A percentile compares a stretch with the other conserved stretches of the same genome.
Evolutionary conservation across 2,888 invertebrate species (phyloP).

Genomic region (Patella pellucida): DNA sequence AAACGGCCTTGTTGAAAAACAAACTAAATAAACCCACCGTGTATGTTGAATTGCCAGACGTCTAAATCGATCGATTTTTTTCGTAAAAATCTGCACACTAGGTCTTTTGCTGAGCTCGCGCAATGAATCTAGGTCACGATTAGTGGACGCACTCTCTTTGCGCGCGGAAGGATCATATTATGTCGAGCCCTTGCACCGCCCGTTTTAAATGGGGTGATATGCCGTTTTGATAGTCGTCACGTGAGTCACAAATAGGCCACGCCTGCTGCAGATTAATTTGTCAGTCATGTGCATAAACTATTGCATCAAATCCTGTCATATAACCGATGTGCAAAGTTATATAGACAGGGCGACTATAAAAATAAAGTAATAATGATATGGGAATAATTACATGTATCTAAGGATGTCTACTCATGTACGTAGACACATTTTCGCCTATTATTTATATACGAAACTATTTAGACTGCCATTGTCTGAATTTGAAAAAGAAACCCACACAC

Average conservation of each 20-base stretch:
- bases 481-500: too few species aligned
- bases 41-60: background rate
- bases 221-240: slow-evolving; percentile 3
- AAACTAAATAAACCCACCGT: slow-evolving; percentile 5
- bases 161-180: background rate
- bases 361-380: too few species aligned
- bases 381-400: too few species aligned
- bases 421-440: too few species aligned
- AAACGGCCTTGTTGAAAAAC: background rate
- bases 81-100: background rate
- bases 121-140: background rate
- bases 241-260: background rate
- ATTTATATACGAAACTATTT: too few species aligned
- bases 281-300: too few species aligned
- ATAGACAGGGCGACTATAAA: too few species aligned
- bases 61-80: too few species aligned
- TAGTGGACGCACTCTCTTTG: background rate
- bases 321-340: too few species aligned
- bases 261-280: background rate
- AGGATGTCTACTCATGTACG: too few species aligned
- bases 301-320: too few species aligned
- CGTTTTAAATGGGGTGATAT: slow-evolving; percentile 7
- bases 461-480: too few species aligned
- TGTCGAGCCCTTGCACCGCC: background rate
- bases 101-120: background rate